Conservation (phyloP, 1,140 invertebrate species). For the Drosophila funebris region DNA sequence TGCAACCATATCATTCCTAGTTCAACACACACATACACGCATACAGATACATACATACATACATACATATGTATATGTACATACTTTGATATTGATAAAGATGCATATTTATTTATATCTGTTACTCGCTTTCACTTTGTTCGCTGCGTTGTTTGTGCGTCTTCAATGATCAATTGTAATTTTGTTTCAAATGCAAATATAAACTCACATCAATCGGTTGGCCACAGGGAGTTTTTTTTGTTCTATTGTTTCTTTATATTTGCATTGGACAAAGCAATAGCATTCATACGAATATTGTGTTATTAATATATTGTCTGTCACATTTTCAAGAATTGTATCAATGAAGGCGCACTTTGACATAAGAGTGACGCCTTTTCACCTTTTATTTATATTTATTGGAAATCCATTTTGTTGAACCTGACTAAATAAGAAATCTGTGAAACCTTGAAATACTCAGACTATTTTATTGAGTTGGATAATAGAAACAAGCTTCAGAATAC, state of each 20-base stretch:
- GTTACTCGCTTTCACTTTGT: conserved; percentile 16
- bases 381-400: background rate
- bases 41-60: background rate
- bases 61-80: background rate
- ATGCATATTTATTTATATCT: conserved; percentile 16
- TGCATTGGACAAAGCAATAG: conserved; percentile 38
- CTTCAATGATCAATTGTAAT: conserved; percentile 73
- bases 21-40: background rate
- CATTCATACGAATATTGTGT: conserved; percentile 49
- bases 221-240: conserved; percentile 6
- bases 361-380: background rate
- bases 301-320: conserved; percentile 36
- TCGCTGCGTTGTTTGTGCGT: conserved; percentile 18
- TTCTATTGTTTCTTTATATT: background rate
- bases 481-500: no score
- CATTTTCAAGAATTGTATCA: conserved; percentile 60
- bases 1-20: conserved; percentile 37
- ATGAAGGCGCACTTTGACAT: conserved; percentile 47
- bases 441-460: no score
- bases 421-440: no score
- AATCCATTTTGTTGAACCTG: background rate
- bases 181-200: conserved; percentile 79
- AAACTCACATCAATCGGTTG: background rate
- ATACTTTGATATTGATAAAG: background rate
- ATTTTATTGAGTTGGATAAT: no score